Evolutionary conservation across 2,888 invertebrate species (phyloP).

Genomic region (Agriopis leucophaearia): DNA sequence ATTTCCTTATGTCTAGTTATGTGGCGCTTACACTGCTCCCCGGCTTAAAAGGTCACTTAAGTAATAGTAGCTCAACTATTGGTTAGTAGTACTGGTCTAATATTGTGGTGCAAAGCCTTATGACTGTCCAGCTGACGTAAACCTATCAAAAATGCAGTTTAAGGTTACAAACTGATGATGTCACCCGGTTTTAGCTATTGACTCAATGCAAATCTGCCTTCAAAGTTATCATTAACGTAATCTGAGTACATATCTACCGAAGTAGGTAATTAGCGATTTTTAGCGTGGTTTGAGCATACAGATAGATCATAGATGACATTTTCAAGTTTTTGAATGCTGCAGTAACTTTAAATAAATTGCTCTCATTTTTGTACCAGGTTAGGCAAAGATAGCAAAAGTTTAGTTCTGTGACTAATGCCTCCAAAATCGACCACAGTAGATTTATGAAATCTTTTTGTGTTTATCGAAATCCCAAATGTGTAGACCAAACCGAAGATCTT

Average conservation of each 20-base stretch:
- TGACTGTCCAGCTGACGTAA: not conserved
- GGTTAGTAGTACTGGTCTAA: too few relatives aligned
- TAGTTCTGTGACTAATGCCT: too few relatives aligned
- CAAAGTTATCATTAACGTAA: conserved; percentile 4
- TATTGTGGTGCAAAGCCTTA: too few relatives aligned
- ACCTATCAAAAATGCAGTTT: not conserved
- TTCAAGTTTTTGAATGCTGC: not conserved
- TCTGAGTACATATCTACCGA: not conserved
- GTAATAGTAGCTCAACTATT: not conserved
- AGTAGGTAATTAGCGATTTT: not conserved
- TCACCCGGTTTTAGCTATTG: not conserved
- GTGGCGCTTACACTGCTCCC: not conserved
- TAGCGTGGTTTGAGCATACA: not conserved
- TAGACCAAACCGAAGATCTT: conserved; percentile 22
- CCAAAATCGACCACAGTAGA: not conserved
- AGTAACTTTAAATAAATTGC: too few relatives aligned
- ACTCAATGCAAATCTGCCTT: conserved; percentile 10
- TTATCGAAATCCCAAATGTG: conserved; percentile 32
- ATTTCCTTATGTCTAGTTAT: too few relatives aligned
- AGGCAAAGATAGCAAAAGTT: too few relatives aligned
- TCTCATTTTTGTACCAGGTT: too few relatives aligned
- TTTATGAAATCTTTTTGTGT: conserved; percentile 8
- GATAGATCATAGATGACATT: not conserved
- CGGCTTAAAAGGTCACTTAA: not conserved
- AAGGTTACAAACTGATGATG: not conserved